Base-by-base conservation (phyloP, 2,888 invertebrate genomes). In the Notodonta dromedarius region DNA sequence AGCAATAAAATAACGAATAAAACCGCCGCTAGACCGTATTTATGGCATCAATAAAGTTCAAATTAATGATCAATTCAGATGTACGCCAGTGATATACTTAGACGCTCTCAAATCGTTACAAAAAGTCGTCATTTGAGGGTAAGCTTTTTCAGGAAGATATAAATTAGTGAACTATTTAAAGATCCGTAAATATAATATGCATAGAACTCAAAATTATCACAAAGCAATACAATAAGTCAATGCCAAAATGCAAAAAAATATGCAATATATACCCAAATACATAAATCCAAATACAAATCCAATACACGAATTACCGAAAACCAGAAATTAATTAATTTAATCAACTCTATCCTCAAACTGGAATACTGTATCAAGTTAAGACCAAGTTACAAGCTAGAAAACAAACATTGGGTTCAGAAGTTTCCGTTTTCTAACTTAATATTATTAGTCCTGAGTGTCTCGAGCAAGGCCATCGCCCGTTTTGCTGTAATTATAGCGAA, bases 1-100 rank as follows among this genome's bases (percentile, higher is more conserved):
- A 72, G 79, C 77, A 81, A 79, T 85, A 85, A 86, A 86, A 83
- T 76, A 53, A 65, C 73, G 76, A 83, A 71, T 84, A 82, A 85
- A 85, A 82, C 69, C 74, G 73, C 79, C 78, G 79, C 82, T 78
- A 77, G 74, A 68, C 64, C 61, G 74, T 78, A 80, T 85, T 86
- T 87, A 88, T 78, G 75, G 70, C 80, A 69, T 73, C 77, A 73
- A 79, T 84, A 86, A 86, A 82, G 74, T 74, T 78, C 71, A 81
- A 81, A 83, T 83, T 86, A 86, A 86, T 80, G 85, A 82, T 74
- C 70, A 60, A 71, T 66, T 72, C 61, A 71, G 69, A 71, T 67
- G 73, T 71, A 65, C 73, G 63, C 52, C 61, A 63, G 66, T 68
- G 65, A 62, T 74, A 71, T 57, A n/a, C n/a, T n/a, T n/a, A 53